Conservation (phyloP, 2,113 vertebrate species). For the Passer montanus region DNA sequence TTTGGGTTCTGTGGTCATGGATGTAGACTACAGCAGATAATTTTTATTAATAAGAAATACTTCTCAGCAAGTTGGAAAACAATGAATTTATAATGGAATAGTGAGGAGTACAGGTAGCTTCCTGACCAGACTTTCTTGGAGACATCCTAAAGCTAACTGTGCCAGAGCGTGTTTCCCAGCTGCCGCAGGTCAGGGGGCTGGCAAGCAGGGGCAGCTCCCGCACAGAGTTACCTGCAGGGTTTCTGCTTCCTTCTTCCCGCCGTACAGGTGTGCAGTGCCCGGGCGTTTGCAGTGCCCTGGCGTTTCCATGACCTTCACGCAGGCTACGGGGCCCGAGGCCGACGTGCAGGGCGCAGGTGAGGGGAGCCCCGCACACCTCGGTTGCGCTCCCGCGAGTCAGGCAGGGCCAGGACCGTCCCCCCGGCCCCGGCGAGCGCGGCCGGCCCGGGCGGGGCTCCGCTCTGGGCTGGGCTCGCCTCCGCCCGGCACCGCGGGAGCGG, state of each 20-base stretch:
- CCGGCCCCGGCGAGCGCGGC: neutral
- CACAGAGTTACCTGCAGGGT: fast-evolving
- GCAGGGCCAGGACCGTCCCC: fast-evolving
- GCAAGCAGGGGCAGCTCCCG: neutral
- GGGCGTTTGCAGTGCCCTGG: fast-evolving
- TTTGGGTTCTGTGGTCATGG: neutral
- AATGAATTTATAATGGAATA: neutral
- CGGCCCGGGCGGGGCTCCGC: neutral
- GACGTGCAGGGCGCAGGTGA: fast-evolving
- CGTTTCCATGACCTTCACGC: fast-evolving
- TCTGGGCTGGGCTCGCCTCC: fast-evolving
- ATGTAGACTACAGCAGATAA: neutral
- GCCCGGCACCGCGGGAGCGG: fast-evolving
- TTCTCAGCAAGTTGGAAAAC: neutral
- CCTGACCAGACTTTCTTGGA: neutral
- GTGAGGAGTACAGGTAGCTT: neutral
- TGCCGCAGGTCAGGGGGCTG: neutral
- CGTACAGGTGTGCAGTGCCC: fast-evolving
- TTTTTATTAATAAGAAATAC: neutral
- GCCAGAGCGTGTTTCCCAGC: neutral
- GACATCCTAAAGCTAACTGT: too few species aligned
- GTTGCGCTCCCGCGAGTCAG: fast-evolving
- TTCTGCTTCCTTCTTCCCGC: neutral
- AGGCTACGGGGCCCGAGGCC: neutral
- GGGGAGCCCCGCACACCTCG: fast-evolving